Evolutionary conservation across 1,140 invertebrate genomes (phyloP), one percentile per base, ranked within the genome.

Genomic region (Lerema accius): DNA sequence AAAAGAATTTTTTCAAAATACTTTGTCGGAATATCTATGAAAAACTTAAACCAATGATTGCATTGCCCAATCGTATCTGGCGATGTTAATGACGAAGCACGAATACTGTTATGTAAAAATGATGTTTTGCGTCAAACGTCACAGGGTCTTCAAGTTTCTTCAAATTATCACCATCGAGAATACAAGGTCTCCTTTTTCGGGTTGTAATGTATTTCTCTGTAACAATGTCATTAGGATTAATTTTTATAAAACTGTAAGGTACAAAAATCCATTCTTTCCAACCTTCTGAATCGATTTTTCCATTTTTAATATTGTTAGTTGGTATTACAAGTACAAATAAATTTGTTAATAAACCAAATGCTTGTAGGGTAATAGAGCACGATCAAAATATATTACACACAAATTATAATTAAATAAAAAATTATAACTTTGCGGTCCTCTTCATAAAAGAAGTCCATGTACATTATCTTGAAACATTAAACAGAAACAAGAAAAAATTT

Each of bases 81-180:
- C 75, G 71, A 78, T 74, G 75, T 84, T 76, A 80, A 85, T 80
- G 84, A 81, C 72, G 77, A 87, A 81, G 84, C 76, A 80, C 81
- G 80, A 89, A 85, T 89, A 89, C 83, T 87, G 82, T 81, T 80
- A 73, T n/a, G n/a, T n/a, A n/a, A n/a, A n/a, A n/a, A n/a, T n/a
- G 65, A 35, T 70, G 51, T 68, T 69, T 60, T 66, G 67, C 65
- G 37, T 64, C 45, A 78, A 69, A 76, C 56, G 76, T 77, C 72
- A 70, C 56, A 56, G 51, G 49, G 50, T 69, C 63, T 63, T 72
- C 53, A 39, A 48, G 43, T 60, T 42, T 10, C 48, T 45, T 45
- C 15, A 55, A 45, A 43, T 32, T 35, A 71, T 81, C 73, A 86
- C 82, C 79, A 86, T 73, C 80, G 67, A 74, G 81, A 67, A 60